Evolutionary conservation across 2,113 vertebrate genomes (phyloP), one percentile per base, ranked within the genome.

Genomic region (Xyrauchen texanus): DNA sequence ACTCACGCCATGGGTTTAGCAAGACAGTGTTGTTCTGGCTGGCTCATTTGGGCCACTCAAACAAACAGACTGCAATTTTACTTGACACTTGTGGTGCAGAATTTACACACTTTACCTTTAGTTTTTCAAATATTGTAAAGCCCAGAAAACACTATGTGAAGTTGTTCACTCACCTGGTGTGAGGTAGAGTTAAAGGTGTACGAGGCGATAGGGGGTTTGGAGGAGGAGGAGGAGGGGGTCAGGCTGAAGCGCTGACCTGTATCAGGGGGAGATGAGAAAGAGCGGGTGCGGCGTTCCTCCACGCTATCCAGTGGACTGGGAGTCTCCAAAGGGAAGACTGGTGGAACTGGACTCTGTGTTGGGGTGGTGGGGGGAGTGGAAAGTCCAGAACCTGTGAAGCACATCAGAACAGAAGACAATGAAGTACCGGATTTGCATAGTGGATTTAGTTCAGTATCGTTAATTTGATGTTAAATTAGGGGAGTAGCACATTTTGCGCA

Each of bases 291-390:
- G 6, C 91, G 85, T 76, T 95, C 95, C 74, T 95, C 95, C 73
- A 88, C 81, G 69, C 93, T 91, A 86, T 97, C 95, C 0, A 94
- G 93, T 73, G 93, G 92, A 34, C 94, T 93, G 76, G 93, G 94
- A 81, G 92, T 92, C 81, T 96, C 96, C 16, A 95, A 93, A 57
- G 95, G 92, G 86, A 98, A 97, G 0, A 93, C 83, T 16, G 94
- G 94, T 65, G 96, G 94, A 90, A 94, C 96, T 90, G 88, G 88
- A 81, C 90, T 93, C 90, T 96, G 96, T 64, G 95, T 95, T 47
- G 97, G 97, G 6, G 97, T 98, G 7, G 92, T 92, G 8, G 97
- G 96, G 55, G 95, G 94, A 47, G 96, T 96, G 15, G 94, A 94
- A 81, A 95, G 91, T 76, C 95, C 95, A 44, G 96, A 96, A 76